These are phyloP conservation scores for Peromyscus leucopus DNA, from an alignment of 2,113 vertebrate genomes.

Conservation along the genomic window DNA sequence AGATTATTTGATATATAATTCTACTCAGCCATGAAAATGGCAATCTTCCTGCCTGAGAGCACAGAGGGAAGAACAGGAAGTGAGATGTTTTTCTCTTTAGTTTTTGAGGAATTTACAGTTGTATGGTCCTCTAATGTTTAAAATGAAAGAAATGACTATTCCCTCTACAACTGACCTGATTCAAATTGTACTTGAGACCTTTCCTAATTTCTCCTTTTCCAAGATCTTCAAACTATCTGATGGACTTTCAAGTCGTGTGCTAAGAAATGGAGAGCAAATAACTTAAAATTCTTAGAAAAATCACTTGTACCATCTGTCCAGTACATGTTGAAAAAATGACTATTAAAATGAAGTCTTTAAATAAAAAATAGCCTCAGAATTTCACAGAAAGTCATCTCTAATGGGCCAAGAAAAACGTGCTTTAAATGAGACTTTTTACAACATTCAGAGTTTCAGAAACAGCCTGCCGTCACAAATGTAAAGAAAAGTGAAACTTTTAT, in stretches of 20 bases:
- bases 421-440: conserved; percentile 35
- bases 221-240: conserved; percentile 73
- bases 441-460: conserved; percentile 65
- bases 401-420: conserved; percentile 72
- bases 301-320: conserved; percentile 77
- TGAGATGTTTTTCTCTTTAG: not conserved
- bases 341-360: conserved; percentile 72
- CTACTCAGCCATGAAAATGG: not conserved
- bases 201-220: conserved; percentile 51
- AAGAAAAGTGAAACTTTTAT: conserved; percentile 68
- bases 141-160: not conserved
- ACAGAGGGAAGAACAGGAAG: not conserved
- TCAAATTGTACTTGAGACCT: conserved; percentile 65
- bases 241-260: conserved; percentile 65
- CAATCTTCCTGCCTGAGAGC: not conserved
- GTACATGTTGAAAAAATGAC: conserved; percentile 74
- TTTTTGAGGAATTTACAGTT: not conserved
- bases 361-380: conserved; percentile 67
- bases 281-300: conserved; percentile 73
- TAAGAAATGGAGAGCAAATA: conserved; percentile 57
- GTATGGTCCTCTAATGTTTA: not conserved
- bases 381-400: conserved; percentile 78
- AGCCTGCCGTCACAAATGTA: conserved; percentile 71
- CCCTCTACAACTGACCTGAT: conserved; percentile 64
- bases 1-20: not conserved